A percentile compares a stretch with the other conserved stretches of the same genome.
Evolutionary conservation across 2,888 invertebrate genomes (phyloP).

Genomic region (Phyto melanocephala): DNA sequence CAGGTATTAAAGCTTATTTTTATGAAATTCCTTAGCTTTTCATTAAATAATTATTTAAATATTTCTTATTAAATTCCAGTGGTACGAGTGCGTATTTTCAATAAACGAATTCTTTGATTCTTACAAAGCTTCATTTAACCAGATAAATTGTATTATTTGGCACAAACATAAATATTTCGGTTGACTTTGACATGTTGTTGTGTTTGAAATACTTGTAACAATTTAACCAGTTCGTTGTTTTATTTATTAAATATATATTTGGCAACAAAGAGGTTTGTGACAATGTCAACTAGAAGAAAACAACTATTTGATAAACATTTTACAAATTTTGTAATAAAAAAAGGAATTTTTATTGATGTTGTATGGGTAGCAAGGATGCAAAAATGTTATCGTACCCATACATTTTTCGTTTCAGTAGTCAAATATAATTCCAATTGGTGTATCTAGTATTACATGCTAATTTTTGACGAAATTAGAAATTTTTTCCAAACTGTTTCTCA

Average conservation of each 20-base stretch:
- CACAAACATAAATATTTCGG: conserved; percentile 48
- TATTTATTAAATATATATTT: neutral
- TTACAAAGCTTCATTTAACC: conserved; percentile 39
- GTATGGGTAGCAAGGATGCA: no score
- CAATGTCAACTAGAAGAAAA: neutral
- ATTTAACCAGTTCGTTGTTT: neutral
- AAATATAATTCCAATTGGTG: no score
- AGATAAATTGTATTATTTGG: conserved; percentile 53
- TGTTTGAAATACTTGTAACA: neutral
- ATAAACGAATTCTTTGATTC: conserved; percentile 46
- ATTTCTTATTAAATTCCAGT: conserved; percentile 57
- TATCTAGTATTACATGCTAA: no score
- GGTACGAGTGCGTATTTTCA: conserved; percentile 18
- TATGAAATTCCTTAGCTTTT: neutral
- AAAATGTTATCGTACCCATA: no score
- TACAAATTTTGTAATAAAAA: no score
- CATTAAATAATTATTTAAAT: conserved; percentile 20
- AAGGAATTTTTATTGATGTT: no score
- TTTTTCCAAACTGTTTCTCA: neutral
- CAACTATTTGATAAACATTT: no score
- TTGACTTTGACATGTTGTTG: conserved; percentile 50
- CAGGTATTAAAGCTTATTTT: neutral
- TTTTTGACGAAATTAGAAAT: no score
- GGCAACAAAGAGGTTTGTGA: neutral
- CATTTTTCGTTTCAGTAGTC: no score